phyloP scores from a whole-genome alignment of 2,888 invertebrate species.

The Phasia obesa region DNA sequence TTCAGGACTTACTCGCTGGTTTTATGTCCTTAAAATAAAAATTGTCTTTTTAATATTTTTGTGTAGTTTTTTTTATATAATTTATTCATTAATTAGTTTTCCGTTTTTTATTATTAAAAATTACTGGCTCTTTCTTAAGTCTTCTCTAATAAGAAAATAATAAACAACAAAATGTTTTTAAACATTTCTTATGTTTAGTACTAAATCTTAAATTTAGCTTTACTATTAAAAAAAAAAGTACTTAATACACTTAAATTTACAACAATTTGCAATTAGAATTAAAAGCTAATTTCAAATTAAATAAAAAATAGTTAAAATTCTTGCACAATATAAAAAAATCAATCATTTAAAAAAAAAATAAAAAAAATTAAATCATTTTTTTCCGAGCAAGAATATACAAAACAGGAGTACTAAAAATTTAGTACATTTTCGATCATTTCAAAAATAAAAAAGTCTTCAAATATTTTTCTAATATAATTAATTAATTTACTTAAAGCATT shows the following conservation, averaged over 20 bases:
- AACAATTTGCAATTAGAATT: constrained; percentile 65
- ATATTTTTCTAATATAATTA: constrained; percentile 24
- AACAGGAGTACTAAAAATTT: constrained; percentile 23
- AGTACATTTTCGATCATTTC: constrained; percentile 3
- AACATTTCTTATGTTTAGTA: constrained; percentile 56
- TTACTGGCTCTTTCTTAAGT: constrained; percentile 69
- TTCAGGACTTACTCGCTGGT: background rate
- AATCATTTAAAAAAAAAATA: constrained; percentile 33
- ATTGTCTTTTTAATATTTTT: constrained; percentile 4
- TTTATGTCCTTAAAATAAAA: background rate
- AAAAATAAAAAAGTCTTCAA: background rate
- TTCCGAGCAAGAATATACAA: background rate
- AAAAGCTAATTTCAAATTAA: constrained; percentile 59
- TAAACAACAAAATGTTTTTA: constrained; percentile 46
- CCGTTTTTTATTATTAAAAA: constrained; percentile 56
- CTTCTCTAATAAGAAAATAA: constrained; percentile 62
- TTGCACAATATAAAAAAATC: constrained; percentile 27
- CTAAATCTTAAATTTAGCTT: constrained; percentile 65
- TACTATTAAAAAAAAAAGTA: constrained; percentile 62
- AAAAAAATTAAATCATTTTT: background rate
- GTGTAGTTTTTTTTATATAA: constrained; percentile 40
- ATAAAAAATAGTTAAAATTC: constrained; percentile 18
- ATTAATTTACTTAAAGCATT: constrained; percentile 43
- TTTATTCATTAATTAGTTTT: constrained; percentile 50
- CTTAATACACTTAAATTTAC: constrained; percentile 61